A percentile compares a stretch with the other conserved stretches of the same genome.
Conservation (phyloP, 2,113 vertebrate species). For the Hippocampus zosterae region DNA sequence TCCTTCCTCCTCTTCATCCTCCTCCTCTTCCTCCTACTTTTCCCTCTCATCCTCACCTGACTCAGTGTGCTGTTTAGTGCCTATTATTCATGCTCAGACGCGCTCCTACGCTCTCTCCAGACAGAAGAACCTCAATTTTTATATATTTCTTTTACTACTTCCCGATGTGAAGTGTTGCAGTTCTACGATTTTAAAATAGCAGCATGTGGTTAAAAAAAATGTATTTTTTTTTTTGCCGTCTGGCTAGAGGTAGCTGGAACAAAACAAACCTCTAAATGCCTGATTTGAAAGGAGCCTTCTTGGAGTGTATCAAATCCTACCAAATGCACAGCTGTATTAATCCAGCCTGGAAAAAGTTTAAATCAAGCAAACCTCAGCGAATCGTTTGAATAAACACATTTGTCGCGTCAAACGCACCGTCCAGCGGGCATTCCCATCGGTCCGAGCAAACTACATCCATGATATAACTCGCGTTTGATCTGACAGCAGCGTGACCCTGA, state of each 20-base stretch:
- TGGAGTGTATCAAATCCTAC: neutral
- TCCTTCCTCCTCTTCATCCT: constrained; percentile 13
- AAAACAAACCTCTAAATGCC: neutral
- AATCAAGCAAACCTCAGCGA: too few species aligned
- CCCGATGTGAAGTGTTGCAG: constrained; percentile 20
- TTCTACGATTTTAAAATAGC: constrained; percentile 36
- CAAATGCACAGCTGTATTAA: neutral
- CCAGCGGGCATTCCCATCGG: too few species aligned
- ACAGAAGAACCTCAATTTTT: constrained; percentile 20
- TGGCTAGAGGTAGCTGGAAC: neutral
- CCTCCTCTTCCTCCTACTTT: constrained; percentile 1
- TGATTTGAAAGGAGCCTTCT: neutral
- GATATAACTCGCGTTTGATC: too few species aligned
- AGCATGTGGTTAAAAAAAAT: constrained; percentile 29
- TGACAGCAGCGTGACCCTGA: too few species aligned
- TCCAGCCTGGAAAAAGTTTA: neutral
- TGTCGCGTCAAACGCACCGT: too few species aligned
- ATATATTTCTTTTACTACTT: constrained; percentile 25
- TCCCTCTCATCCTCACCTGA: neutral
- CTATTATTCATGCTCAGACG: constrained; percentile 41
- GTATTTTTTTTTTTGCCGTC: neutral
- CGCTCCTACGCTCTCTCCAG: constrained; percentile 47
- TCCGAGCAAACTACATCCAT: too few species aligned
- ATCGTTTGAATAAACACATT: too few species aligned
- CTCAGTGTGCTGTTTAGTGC: neutral